Conservation (phyloP, 2,888 invertebrate genomes). For the Hanleya hanleyi region DNA sequence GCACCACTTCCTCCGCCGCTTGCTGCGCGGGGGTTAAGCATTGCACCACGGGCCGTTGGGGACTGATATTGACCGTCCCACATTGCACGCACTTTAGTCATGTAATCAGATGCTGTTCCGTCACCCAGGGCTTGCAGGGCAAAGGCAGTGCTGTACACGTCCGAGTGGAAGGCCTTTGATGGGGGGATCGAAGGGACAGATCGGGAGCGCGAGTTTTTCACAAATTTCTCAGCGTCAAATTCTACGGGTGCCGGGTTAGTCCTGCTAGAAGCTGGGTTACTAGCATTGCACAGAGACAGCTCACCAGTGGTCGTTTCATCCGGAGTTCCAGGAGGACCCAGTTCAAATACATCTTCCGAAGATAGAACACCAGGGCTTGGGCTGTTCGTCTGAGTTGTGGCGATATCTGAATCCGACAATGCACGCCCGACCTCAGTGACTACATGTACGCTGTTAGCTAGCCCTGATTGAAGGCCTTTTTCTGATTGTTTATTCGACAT, state of each 20-base stretch:
- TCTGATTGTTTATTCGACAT: not conserved
- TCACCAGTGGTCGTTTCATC: conserved; percentile 18
- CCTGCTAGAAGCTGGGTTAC: conserved; percentile 20
- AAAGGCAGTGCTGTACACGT: conserved; percentile 70
- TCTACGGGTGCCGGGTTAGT: conserved; percentile 18
- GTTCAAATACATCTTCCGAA: not conserved
- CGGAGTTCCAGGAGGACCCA: not conserved
- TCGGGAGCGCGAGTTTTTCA: conserved; percentile 18
- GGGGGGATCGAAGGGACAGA: conserved; percentile 45
- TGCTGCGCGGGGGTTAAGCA: not conserved
- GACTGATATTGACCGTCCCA: conserved; percentile 59
- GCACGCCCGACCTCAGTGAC: not conserved
- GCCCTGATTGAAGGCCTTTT: not conserved
- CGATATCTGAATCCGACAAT: not conserved
- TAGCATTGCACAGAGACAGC: not conserved
- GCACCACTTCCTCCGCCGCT: not conserved
- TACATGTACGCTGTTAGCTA: not conserved
- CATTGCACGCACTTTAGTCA: conserved; percentile 65
- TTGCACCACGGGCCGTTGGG: conserved; percentile 33
- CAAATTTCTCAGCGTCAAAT: not conserved
- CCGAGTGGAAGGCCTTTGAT: conserved; percentile 64
- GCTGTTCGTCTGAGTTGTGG: not conserved
- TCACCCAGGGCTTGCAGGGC: conserved; percentile 68
- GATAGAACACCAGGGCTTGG: no score
- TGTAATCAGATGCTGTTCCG: conserved; percentile 60